A percentile compares a stretch with the other conserved stretches of the same genome.
Conservation (phyloP, 2,888 invertebrate species). For the Lasioglossum leucozonium region DNA sequence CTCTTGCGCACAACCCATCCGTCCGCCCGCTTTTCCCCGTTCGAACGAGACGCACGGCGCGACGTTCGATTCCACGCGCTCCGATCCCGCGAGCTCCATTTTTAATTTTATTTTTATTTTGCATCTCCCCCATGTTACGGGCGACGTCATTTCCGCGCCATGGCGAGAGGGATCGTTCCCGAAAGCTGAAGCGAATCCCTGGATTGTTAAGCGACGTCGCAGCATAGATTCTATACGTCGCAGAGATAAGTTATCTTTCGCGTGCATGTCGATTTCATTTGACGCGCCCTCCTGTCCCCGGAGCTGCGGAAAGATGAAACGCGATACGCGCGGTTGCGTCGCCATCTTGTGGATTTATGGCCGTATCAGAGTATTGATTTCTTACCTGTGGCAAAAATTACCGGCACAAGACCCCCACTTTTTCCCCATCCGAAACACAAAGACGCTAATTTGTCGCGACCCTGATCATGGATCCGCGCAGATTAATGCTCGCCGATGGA, state of each 20-base stretch:
- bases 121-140: background rate
- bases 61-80: background rate
- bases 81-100: background rate
- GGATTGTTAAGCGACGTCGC: conserved; percentile 16
- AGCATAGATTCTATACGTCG: conserved; percentile 9
- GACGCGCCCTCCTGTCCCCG: background rate
- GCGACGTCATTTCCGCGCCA: background rate
- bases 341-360: conserved; percentile 59
- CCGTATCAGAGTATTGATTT: conserved; percentile 60
- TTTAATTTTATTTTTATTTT: background rate
- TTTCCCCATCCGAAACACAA: background rate
- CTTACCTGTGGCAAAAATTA: conserved; percentile 52
- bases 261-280: conserved; percentile 35
- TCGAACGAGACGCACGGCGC: background rate
- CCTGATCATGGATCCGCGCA: background rate
- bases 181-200: conserved; percentile 26
- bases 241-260: conserved; percentile 46
- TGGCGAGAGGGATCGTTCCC: background rate
- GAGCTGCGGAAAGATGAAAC: conserved; percentile 35
- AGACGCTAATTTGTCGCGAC: conserved; percentile 45
- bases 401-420: conserved; percentile 25
- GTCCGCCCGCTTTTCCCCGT: background rate
- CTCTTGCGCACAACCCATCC: background rate
- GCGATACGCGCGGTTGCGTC: conserved; percentile 38
- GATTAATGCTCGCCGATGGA: conserved; percentile 11